Conservation (phyloP, 2,888 invertebrate species). For the Drosophila conformis region DNA sequence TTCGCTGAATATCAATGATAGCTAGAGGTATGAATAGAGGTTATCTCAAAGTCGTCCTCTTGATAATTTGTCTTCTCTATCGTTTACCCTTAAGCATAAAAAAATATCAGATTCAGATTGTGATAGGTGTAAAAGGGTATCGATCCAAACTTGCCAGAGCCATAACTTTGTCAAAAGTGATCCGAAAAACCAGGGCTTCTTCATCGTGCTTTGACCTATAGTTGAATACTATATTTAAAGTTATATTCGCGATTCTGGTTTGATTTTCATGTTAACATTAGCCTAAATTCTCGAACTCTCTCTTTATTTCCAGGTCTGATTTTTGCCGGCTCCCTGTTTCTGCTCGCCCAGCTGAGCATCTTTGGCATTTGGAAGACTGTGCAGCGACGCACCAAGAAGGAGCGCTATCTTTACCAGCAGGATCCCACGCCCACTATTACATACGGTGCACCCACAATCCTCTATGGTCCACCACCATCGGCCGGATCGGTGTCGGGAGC, state of each 20-base stretch:
- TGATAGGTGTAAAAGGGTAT: neutral
- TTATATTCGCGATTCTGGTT: neutral
- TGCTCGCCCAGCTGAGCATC: conserved; percentile 94
- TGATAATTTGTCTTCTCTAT: neutral
- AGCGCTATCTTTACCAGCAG: conserved; percentile 82
- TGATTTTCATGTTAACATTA: neutral
- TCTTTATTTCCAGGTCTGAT: conserved; percentile 88
- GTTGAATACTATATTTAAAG: neutral
- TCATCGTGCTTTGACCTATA: neutral
- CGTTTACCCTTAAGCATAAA: neutral
- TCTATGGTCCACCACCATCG: conserved; percentile 77
- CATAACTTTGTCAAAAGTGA: neutral
- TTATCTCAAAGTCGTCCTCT: neutral
- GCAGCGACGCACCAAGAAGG: conserved; percentile 83
- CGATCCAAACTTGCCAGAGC: neutral
- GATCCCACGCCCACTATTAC: conserved; percentile 78
- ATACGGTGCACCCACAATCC: conserved; percentile 79
- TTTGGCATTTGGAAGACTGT: conserved; percentile 92
- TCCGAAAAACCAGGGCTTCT: neutral
- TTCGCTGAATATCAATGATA: neutral
- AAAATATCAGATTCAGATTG: neutral
- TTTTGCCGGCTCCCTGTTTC: conserved; percentile 93
- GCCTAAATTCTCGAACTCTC: neutral
- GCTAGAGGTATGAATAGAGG: neutral
- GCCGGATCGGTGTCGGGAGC: conserved; percentile 36